Evolutionary conservation across 1,140 invertebrate species (phyloP).

Genomic region (Eriosoma lanigerum): DNA sequence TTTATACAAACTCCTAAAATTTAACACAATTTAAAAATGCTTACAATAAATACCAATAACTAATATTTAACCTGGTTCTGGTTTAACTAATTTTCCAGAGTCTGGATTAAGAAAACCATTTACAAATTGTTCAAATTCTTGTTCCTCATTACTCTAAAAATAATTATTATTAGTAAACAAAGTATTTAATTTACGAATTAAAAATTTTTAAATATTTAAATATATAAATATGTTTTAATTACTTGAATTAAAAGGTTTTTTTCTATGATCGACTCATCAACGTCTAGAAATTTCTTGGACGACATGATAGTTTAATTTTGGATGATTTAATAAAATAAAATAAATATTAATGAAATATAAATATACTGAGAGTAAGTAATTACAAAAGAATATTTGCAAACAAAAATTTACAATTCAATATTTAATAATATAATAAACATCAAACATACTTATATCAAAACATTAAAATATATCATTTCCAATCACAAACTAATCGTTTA

Average conservation of each 20-base stretch:
- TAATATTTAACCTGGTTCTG: slow-evolving; percentile 12
- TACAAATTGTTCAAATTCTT: slow-evolving; percentile 14
- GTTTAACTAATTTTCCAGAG: slow-evolving; percentile 23
- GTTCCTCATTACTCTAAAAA: slow-evolving; percentile 41
- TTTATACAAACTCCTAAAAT: slow-evolving; percentile 80
- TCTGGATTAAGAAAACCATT: slow-evolving; percentile 29
- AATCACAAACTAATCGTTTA: too few relatives aligned
- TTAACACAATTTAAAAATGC: background rate
- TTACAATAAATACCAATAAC: background rate
- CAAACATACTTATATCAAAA: too few relatives aligned
- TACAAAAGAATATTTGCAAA: too few relatives aligned
- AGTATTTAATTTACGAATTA: too few relatives aligned
- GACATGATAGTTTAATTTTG: background rate
- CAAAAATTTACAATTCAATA: too few relatives aligned
- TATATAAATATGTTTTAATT: background rate
- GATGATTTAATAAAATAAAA: too few relatives aligned
- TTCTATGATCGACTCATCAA: slow-evolving; percentile 42
- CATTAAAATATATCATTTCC: too few relatives aligned
- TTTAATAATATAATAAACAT: too few relatives aligned
- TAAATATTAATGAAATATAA: too few relatives aligned
- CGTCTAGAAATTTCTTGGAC: slow-evolving; percentile 35
- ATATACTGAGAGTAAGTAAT: too few relatives aligned
- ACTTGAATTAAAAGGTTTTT: slow-evolving; percentile 34
- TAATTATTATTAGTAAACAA: background rate
- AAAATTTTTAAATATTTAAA: background rate